A percentile compares a stretch with the other conserved stretches of the same genome.
phyloP scores from a whole-genome alignment of 2,888 invertebrate species.

The Phyto melanocephala region DNA sequence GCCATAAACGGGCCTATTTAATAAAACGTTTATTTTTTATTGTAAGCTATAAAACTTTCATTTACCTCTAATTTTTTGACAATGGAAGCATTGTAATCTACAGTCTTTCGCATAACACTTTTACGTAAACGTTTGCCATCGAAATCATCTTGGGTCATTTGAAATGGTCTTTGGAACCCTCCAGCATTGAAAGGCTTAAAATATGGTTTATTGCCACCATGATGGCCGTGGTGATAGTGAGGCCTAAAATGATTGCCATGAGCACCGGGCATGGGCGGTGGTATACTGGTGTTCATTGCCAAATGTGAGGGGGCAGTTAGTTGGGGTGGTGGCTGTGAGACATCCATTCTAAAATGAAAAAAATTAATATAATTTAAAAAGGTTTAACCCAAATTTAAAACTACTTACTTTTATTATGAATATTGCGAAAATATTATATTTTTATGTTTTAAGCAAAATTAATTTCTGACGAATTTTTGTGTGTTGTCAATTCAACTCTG shows the following conservation, averaged over 20 bases:
- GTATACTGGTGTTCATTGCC: constrained; percentile 73
- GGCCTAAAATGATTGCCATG: constrained; percentile 69
- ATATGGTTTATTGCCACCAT: constrained; percentile 76
- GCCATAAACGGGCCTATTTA: constrained; percentile 93
- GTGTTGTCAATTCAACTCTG: not conserved
- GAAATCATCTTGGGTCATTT: constrained; percentile 89
- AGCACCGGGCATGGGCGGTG: constrained; percentile 70
- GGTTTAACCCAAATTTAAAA: too few relatives aligned
- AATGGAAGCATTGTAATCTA: constrained; percentile 97
- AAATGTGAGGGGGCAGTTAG: constrained; percentile 74
- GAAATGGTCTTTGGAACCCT: constrained; percentile 79
- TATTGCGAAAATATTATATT: too few relatives aligned
- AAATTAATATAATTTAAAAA: too few relatives aligned
- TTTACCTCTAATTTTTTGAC: constrained; percentile 93
- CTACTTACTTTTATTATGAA: constrained; percentile 9
- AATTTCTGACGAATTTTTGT: constrained; percentile 37
- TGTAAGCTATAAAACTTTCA: constrained; percentile 20
- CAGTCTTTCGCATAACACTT: constrained; percentile 97
- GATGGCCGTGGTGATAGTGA: constrained; percentile 75
- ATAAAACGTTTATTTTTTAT: not conserved
- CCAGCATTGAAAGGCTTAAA: constrained; percentile 77
- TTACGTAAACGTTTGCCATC: constrained; percentile 97
- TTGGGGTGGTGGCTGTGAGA: constrained; percentile 76
- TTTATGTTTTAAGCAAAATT: not conserved
- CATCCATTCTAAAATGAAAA: constrained; percentile 69